A percentile compares a stretch with the other conserved stretches of the same genome.
Conservation (phyloP, 2,113 vertebrate genomes). For the Rhinichthys klamathensis region DNA sequence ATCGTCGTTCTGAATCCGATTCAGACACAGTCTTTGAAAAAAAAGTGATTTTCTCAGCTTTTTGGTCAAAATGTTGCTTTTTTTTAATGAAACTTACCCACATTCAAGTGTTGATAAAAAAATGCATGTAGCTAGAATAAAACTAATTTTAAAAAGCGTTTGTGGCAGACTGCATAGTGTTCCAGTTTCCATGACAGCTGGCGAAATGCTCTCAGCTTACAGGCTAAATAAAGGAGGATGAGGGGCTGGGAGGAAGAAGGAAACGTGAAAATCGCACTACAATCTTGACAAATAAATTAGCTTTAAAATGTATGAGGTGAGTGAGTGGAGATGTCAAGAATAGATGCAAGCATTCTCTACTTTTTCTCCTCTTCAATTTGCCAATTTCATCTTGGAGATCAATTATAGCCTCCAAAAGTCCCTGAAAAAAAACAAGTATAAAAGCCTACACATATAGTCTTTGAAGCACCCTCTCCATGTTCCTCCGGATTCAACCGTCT, state of each 20-base stretch:
- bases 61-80: too few relatives aligned
- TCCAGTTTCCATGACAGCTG: conserved; percentile 58
- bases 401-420: conserved; percentile 33
- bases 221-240: conserved; percentile 4
- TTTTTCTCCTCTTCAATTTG: conserved; percentile 31
- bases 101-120: too few relatives aligned
- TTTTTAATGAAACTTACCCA: too few relatives aligned
- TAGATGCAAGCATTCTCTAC: conserved; percentile 21
- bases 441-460: neutral
- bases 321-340: conserved; percentile 7
- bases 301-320: conserved; percentile 38
- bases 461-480: conserved; percentile 21
- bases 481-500: neutral
- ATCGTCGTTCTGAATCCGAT: too few relatives aligned
- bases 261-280: conserved; percentile 32
- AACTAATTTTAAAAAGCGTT: conserved; percentile 44
- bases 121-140: neutral
- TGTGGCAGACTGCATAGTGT: conserved; percentile 43
- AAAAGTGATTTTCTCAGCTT: too few relatives aligned
- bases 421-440: conserved; percentile 8
- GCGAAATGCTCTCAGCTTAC: conserved; percentile 54
- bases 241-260: neutral
- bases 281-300: conserved; percentile 48
- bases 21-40: too few relatives aligned
- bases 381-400: conserved; percentile 41